These are phyloP conservation scores for Brachionichthys hirsutus DNA, from an alignment of 2,113 vertebrate species.

Conservation along the genomic window DNA sequence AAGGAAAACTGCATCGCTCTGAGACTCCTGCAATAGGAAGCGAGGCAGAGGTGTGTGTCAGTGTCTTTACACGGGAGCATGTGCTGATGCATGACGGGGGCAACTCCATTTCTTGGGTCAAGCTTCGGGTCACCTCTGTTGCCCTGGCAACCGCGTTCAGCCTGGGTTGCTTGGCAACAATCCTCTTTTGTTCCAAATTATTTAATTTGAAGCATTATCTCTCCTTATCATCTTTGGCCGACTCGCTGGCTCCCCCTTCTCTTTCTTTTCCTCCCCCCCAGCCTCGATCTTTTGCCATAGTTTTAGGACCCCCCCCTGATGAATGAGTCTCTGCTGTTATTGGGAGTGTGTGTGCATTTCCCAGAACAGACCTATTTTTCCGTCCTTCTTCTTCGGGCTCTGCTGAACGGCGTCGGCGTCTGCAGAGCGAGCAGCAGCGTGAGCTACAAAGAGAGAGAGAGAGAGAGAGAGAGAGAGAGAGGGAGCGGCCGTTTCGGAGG, in stretches of 20 bases:
- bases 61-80: neutral
- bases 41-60: neutral
- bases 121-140: conserved; percentile 75
- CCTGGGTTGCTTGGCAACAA: conserved; percentile 78
- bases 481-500: conserved; percentile 7
- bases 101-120: conserved; percentile 73
- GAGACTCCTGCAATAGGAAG: too few relatives aligned
- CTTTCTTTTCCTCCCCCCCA: conserved; percentile 12
- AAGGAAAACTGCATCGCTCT: too few relatives aligned
- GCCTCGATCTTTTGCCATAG: conserved; percentile 30
- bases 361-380: conserved; percentile 10
- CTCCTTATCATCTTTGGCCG: conserved; percentile 51
- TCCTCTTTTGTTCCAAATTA: conserved; percentile 77
- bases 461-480: neutral
- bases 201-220: conserved; percentile 77
- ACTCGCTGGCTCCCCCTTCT: conserved; percentile 30
- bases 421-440: neutral
- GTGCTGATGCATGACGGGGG: conserved; percentile 34
- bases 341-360: neutral
- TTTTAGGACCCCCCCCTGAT: too few relatives aligned
- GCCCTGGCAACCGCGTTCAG: conserved; percentile 71
- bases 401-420: conserved; percentile 20
- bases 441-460: neutral
- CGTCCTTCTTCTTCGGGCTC: conserved; percentile 1
- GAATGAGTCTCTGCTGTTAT: conserved; percentile 44